A percentile compares a stretch with the other conserved stretches of the same genome.
Conservation (phyloP, 64 coral and sea anemone genomes). For the Montipora sp. region DNA sequence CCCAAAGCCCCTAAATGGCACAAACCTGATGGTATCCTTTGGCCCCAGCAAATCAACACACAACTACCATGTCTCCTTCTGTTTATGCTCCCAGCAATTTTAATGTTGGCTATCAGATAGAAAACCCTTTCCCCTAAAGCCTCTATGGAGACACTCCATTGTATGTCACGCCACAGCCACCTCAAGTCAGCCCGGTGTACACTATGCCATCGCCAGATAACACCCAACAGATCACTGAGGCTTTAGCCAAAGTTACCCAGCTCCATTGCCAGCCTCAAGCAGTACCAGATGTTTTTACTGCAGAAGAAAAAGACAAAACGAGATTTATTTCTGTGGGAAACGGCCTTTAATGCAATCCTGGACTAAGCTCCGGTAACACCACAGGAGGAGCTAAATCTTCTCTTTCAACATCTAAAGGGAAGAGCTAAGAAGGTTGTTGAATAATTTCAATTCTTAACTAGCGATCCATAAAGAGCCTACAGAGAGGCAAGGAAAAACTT, state of each 20-base stretch:
- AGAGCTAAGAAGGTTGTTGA: constrained; percentile 74
- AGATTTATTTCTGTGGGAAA: constrained; percentile 76
- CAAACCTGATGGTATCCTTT: too few species aligned
- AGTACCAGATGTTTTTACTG: constrained; percentile 30
- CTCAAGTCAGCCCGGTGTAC: constrained; percentile 55
- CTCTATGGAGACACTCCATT: too few species aligned
- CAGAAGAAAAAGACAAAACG: constrained; percentile 44
- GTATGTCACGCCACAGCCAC: constrained; percentile 29
- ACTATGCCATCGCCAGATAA: too few species aligned
- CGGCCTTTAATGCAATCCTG: constrained; percentile 69
- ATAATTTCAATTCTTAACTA: constrained; percentile 49
- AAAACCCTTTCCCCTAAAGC: too few species aligned
- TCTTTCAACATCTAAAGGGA: constrained; percentile 49
- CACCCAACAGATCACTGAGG: too few species aligned
- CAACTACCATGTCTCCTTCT: too few species aligned
- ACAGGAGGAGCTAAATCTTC: constrained; percentile 62
- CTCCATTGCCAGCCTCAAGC: too few species aligned
- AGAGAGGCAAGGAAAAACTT: constrained; percentile 64
- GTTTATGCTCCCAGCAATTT: too few species aligned
- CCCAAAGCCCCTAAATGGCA: too few species aligned
- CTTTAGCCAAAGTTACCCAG: too few species aligned
- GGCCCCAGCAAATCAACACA: too few species aligned
- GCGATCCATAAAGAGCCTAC: constrained; percentile 40
- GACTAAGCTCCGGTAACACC: constrained; percentile 40
- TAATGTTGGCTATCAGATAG: background rate